Evolutionary conservation across 2,888 invertebrate species (phyloP), one percentile per base, ranked within the genome.

Genomic region (Eugnorisma glareosa): DNA sequence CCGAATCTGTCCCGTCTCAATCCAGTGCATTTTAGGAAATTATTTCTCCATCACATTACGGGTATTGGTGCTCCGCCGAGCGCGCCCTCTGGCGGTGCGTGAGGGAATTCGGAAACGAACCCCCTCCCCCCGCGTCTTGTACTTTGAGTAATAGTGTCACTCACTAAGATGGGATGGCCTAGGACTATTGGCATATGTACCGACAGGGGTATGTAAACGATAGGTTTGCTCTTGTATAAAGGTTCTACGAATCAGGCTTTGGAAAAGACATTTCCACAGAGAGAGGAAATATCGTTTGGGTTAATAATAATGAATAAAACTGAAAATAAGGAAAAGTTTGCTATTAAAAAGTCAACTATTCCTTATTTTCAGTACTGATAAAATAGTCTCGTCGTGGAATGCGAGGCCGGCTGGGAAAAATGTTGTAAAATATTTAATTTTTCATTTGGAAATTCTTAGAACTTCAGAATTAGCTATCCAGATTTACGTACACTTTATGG

Each of bases 21-120:
- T 93, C 93, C 94, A 93, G 89, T 95, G 95, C 95, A 95, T 95
- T 95, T 95, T 94, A 93, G 94, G 92, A 94, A 95, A 95, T 95
- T 94, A 95, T 95, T 94, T 94, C 94, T 92, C 93, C 94, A 95
- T 94, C 94, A 94, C 94, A 95, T 95, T 94, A 94, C 87, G 90
- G 86, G 93, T 94, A 95, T 95, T 95, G 94, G 94, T 93, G 95
- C 91, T 92, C 94, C 90, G 89, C 91, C 91, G 93, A 95, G 93
- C 95, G 95, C 93, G 93, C 93, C 93, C 93, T 95, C 93, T 93
- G 93, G 76, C 93, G 92, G 94, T 94, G 95, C 95, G 95, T 95
- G 94, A 95, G 93, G 91, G 92, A 92, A 94, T 93, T 93, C 90
- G 90, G 93, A 89, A 93, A 89, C 86, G 85, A 89, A 88, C 87